These are phyloP conservation scores for Drosophila tanythrix DNA, from an alignment of 2,888 invertebrate species.

Conservation along the genomic window DNA sequence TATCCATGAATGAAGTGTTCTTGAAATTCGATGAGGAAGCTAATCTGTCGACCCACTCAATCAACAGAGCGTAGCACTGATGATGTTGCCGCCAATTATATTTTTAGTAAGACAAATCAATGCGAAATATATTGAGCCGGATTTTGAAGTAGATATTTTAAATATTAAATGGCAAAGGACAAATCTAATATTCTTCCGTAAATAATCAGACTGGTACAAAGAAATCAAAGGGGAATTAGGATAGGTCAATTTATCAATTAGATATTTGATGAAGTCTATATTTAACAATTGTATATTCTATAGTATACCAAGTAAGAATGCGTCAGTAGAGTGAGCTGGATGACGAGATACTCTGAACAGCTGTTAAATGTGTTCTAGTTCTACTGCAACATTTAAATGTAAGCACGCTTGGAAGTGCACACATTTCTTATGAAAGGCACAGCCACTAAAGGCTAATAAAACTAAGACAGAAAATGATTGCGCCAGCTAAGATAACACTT, in stretches of 20 bases:
- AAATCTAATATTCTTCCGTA: neutral
- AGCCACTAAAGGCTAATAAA: too few relatives aligned
- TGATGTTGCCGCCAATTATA: slow-evolving; percentile 55
- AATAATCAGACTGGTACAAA: neutral
- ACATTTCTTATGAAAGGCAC: too few relatives aligned
- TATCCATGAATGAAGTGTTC: slow-evolving; percentile 52
- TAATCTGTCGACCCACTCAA: slow-evolving; percentile 60
- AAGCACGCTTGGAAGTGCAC: too few relatives aligned
- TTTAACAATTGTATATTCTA: neutral
- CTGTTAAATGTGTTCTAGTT: neutral
- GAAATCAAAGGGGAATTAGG: neutral
- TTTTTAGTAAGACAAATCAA: slow-evolving; percentile 67
- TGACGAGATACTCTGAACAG: neutral
- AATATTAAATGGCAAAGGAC: neutral
- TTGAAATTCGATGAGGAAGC: slow-evolving; percentile 69
- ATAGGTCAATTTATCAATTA: neutral
- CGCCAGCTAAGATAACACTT: too few relatives aligned
- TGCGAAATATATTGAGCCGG: slow-evolving; percentile 49
- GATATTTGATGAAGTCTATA: neutral
- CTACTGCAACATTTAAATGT: neutral
- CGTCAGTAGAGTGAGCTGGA: neutral
- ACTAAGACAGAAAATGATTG: too few relatives aligned
- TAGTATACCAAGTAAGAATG: neutral
- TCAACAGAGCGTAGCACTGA: slow-evolving; percentile 26
- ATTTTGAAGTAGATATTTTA: slow-evolving; percentile 25